Evolutionary conservation across 2,113 vertebrate species (phyloP), one percentile per base, ranked within the genome.

Genomic region (Lamprotornis superbus): DNA sequence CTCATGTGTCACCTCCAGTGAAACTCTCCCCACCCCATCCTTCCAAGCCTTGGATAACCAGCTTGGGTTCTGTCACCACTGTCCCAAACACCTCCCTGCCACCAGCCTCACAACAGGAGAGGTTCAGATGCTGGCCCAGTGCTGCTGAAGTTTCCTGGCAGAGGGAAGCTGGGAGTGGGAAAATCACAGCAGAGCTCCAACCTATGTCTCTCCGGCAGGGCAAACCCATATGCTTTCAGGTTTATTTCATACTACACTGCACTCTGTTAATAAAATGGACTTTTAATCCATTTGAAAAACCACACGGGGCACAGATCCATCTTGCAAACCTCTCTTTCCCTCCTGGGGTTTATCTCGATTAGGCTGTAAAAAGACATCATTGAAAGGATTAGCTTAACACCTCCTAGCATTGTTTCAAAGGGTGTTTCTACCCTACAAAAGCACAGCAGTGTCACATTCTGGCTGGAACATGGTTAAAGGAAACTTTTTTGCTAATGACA

Each of bases 171-270:
- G 73, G 57, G 33, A 70, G 25, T 42, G 39, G 64, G 39, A 89
- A 78, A 87, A 89, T 70, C 94, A 67, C 68, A 74, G 71, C 76
- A 71, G 56, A 94, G 52, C 16, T 75, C 79, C 89, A 78, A 27
- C 86, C 89, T 56, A 14, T 7, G 69, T 56, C 69, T 91, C 91
- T 90, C 91, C 0, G 64, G 87, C 69, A 91, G 81, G 65, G 86
- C 56, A 89, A 92, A 70, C 25, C 83, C 91, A 28, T 81, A 90
- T 47, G 86, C 86, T 84, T 71, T 60, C 86, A 95, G 80, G 95
- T 95, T 97, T 92, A 92, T 96, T 97, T 97, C 95, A 96, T 95
- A 94, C 94, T 94, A 96, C 95, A 35, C 76, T 97, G 96, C 96
- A 94, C 95, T 94, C 76, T 68, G 89, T 81, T 94, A 97, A 96